phyloP scores from a whole-genome alignment of 1,140 invertebrate genomes.

The Trichonephila clavipes region DNA sequence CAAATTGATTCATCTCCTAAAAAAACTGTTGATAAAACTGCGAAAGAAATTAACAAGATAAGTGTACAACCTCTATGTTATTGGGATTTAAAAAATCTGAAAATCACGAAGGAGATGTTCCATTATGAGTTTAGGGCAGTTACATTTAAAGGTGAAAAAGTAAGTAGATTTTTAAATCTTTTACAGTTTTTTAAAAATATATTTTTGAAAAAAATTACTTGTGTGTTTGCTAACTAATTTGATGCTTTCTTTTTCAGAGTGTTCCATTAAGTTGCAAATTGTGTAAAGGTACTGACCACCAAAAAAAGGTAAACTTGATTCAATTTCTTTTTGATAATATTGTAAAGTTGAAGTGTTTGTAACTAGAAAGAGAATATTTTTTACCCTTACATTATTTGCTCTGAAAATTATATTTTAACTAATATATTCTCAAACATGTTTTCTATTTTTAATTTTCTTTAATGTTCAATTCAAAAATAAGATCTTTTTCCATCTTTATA shows the following conservation, averaged over 20 bases:
- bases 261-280: slow-evolving; percentile 81
- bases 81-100: slow-evolving; percentile 31
- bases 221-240: background rate
- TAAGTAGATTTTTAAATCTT: background rate
- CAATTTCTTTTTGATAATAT: background rate
- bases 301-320: slow-evolving; percentile 78
- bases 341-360: background rate
- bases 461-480: too few relatives aligned
- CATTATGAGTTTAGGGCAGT: slow-evolving; percentile 17
- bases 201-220: too few relatives aligned
- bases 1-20: slow-evolving; percentile 10
- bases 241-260: background rate
- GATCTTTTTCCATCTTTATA: too few relatives aligned
- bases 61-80: slow-evolving; percentile 33
- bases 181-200: background rate
- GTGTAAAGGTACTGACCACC: slow-evolving; percentile 83
- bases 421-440: too few relatives aligned
- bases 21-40: background rate
- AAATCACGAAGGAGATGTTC: slow-evolving; percentile 22
- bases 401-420: too few relatives aligned
- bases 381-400: too few relatives aligned
- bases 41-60: slow-evolving; percentile 26
- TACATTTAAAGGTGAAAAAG: slow-evolving; percentile 43
- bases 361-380: too few relatives aligned
- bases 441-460: too few relatives aligned